Percentiles rank a stretch among this genome's conserved stretches.
These are phyloP conservation scores for Dicrurus megarhynchus DNA, from an alignment of 2,113 vertebrate genomes.

Conservation along the genomic window DNA sequence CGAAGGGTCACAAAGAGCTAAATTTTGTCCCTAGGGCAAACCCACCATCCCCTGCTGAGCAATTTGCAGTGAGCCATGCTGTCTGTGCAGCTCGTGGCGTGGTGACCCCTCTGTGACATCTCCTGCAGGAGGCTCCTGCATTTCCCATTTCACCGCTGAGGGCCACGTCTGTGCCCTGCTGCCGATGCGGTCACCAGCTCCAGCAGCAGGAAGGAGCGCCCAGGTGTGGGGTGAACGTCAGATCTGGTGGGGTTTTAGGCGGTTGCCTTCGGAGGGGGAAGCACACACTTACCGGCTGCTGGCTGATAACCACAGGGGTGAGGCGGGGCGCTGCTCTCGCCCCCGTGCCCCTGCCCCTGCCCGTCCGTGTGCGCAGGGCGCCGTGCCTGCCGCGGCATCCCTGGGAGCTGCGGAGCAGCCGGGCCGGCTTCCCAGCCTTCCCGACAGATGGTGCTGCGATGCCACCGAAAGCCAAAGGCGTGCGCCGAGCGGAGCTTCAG, in stretches of 20 bases:
- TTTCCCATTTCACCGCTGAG: neutral
- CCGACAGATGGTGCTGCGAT: slow-evolving; percentile 48
- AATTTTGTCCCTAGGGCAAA: neutral
- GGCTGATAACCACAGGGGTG: neutral
- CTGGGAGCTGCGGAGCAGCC: neutral
- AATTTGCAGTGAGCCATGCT: neutral
- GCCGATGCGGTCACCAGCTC: neutral
- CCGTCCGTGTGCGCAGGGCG: fast-evolving
- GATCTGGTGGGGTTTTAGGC: neutral
- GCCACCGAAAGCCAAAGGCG: neutral
- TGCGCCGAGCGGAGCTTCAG: fast-evolving
- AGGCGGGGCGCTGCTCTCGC: fast-evolving
- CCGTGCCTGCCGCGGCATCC: neutral
- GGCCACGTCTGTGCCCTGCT: fast-evolving
- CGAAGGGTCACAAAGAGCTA: neutral
- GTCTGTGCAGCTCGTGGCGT: neutral
- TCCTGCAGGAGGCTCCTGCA: neutral
- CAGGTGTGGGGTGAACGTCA: no score
- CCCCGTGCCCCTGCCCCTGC: fast-evolving
- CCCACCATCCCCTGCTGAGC: neutral
- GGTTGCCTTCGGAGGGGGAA: neutral
- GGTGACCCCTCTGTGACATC: neutral
- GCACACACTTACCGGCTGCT: fast-evolving
- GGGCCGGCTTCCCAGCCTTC: fast-evolving
- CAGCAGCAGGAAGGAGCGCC: neutral